Evolutionary conservation across 2,888 invertebrate species (phyloP).

Genomic region (Troides aeacus): DNA sequence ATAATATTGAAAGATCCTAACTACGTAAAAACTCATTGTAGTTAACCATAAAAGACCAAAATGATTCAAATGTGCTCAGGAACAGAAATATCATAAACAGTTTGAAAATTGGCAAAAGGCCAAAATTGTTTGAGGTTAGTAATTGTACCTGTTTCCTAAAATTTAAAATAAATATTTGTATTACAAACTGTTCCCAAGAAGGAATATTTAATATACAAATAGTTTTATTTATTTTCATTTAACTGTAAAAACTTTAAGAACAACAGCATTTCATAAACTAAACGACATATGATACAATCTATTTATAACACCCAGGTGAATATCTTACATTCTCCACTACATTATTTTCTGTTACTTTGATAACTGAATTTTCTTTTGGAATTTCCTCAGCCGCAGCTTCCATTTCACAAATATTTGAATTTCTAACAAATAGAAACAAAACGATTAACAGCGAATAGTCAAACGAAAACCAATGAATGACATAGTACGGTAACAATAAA

Average conservation of each 20-base stretch:
- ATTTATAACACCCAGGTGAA: slow-evolving; percentile 57
- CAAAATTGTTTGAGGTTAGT: slow-evolving; percentile 66
- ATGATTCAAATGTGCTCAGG: slow-evolving; percentile 61
- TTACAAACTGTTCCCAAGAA: slow-evolving; percentile 9
- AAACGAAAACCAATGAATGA: slow-evolving; percentile 25
- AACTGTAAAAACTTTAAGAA: background rate
- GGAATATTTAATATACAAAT: background rate
- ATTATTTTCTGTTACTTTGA: slow-evolving; percentile 45
- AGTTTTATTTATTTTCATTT: background rate
- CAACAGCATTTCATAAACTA: slow-evolving; percentile 2
- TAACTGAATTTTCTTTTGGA: slow-evolving; percentile 52
- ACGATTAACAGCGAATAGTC: slow-evolving; percentile 20
- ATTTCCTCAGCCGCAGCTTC: slow-evolving; percentile 59
- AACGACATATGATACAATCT: slow-evolving; percentile 66
- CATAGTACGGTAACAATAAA: slow-evolving; percentile 1
- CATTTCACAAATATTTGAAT: slow-evolving; percentile 47
- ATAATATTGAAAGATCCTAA: background rate
- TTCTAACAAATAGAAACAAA: slow-evolving; percentile 20
- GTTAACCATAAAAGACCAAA: slow-evolving; percentile 67
- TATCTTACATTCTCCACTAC: slow-evolving; percentile 51
- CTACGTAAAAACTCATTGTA: slow-evolving; percentile 37
- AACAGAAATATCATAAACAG: slow-evolving; percentile 76
- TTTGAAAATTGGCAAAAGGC: slow-evolving; percentile 58
- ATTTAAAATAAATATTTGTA: slow-evolving; percentile 7
- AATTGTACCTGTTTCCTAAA: slow-evolving; percentile 40